A percentile compares a stretch with the other conserved stretches of the same genome.
Conservation (phyloP, 2,797 vertebrate genomes). For the Ara ararauna region DNA sequence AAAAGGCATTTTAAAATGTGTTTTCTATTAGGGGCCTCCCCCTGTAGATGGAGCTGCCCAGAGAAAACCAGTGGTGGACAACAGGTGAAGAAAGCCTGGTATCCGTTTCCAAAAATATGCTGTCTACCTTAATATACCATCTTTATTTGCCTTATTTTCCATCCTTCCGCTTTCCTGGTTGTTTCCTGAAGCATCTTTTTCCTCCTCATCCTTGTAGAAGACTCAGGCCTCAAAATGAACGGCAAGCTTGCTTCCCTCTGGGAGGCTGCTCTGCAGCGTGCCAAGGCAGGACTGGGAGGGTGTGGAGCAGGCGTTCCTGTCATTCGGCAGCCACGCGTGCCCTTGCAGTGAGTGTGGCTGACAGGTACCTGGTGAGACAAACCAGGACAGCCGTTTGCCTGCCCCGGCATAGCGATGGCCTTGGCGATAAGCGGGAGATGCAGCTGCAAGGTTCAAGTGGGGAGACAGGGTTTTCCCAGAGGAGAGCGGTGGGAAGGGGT, state of each 20-base stretch:
- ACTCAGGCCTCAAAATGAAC: neutral
- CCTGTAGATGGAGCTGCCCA: neutral
- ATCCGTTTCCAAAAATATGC: neutral
- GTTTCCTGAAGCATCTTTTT: neutral
- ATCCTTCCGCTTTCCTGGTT: neutral
- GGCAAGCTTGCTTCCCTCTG: neutral
- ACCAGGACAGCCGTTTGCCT: neutral
- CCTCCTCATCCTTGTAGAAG: neutral
- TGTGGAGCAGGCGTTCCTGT: neutral
- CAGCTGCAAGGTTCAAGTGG: neutral
- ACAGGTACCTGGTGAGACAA: neutral
- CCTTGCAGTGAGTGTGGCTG: neutral
- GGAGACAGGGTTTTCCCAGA: fast-evolving
- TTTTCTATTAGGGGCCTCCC: neutral
- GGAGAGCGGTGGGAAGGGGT: fast-evolving
- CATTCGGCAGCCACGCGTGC: neutral
- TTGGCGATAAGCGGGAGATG: fast-evolving
- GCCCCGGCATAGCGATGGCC: fast-evolving
- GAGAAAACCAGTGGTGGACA: neutral
- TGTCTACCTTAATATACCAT: neutral
- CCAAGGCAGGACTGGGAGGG: neutral
- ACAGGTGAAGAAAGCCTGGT: neutral
- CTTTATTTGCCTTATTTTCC: neutral
- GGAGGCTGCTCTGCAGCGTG: neutral
- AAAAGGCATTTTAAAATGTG: neutral